These are phyloP conservation scores for Diachasma alloeum DNA, from an alignment of 1,140 invertebrate genomes.

Conservation along the genomic window DNA sequence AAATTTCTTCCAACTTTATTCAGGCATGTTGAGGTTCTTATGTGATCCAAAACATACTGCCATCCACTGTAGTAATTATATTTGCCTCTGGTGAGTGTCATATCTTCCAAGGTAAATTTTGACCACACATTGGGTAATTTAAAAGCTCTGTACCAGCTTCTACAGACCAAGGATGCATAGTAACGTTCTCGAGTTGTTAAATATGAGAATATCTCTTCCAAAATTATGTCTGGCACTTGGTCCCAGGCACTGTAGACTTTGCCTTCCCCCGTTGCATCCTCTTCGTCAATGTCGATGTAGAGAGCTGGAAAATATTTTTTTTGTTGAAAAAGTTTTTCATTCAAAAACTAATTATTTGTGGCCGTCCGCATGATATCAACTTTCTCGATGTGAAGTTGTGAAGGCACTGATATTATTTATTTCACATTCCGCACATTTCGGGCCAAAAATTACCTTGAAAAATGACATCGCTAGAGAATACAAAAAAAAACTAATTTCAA, in stretches of 20 bases:
- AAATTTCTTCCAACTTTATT: constrained; percentile 75
- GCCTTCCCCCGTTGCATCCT: constrained; percentile 54
- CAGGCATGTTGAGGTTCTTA: constrained; percentile 77
- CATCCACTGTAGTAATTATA: constrained; percentile 87
- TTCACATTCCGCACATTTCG: too few relatives aligned
- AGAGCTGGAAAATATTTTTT: constrained; percentile 60
- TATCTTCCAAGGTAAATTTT: constrained; percentile 76
- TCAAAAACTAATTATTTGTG: too few relatives aligned
- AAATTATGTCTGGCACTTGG: constrained; percentile 76
- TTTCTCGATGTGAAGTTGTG: too few relatives aligned
- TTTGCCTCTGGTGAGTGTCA: constrained; percentile 76
- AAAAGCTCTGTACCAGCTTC: constrained; percentile 76
- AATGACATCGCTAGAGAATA: too few relatives aligned
- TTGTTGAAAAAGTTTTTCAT: too few relatives aligned
- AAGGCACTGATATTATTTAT: too few relatives aligned
- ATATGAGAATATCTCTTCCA: constrained; percentile 81
- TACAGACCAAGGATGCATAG: constrained; percentile 78
- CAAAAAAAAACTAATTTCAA: too few relatives aligned
- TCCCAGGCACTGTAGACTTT: constrained; percentile 71
- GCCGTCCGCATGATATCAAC: too few relatives aligned
- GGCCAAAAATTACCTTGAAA: too few relatives aligned
- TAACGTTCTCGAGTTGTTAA: constrained; percentile 76
- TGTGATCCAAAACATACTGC: constrained; percentile 81
- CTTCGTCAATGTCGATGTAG: constrained; percentile 69
- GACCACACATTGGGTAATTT: constrained; percentile 79